Percentiles rank a stretch among this genome's conserved stretches.
These are phyloP conservation scores for Coleophora flavipennella DNA, from an alignment of 2,888 invertebrate species.

Conservation along the genomic window DNA sequence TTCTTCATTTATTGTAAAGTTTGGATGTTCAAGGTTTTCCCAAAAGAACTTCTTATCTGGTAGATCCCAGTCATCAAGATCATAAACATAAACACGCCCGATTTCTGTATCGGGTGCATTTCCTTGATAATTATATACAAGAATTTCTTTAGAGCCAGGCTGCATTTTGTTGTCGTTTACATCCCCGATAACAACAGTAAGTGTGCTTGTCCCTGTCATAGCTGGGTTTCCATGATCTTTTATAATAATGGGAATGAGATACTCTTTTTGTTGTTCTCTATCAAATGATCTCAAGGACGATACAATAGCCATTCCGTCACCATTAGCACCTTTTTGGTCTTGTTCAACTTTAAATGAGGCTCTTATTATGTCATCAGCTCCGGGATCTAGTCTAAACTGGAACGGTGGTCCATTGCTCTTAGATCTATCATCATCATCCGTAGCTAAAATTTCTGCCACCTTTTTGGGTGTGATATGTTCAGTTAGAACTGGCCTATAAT, in stretches of 20 bases:
- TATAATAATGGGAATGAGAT: conserved; percentile 96
- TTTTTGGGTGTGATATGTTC: conserved; percentile 94
- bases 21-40: conserved; percentile 89
- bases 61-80: conserved; percentile 98
- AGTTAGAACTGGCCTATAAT: conserved; percentile 92
- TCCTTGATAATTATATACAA: conserved; percentile 96
- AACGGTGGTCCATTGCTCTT: conserved; percentile 98
- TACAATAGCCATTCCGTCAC: conserved; percentile 98
- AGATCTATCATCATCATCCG: conserved; percentile 93
- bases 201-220: conserved; percentile 95
- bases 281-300: conserved; percentile 94
- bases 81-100: conserved; percentile 96
- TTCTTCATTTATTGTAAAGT: conserved; percentile 90
- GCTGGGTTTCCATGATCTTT: conserved; percentile 97
- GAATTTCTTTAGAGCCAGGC: conserved; percentile 96
- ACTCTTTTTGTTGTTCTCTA: conserved; percentile 96
- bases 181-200: conserved; percentile 97
- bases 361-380: conserved; percentile 93
- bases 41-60: conserved; percentile 98
- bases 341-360: conserved; percentile 97
- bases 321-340: conserved; percentile 97
- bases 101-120: conserved; percentile 92
- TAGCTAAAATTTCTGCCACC: conserved; percentile 93
- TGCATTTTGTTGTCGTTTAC: conserved; percentile 99
- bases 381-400: conserved; percentile 93